A percentile compares a stretch with the other conserved stretches of the same genome.
phyloP scores from a whole-genome alignment of 2,797 vertebrate genomes.

The Gastrophryne carolinensis region DNA sequence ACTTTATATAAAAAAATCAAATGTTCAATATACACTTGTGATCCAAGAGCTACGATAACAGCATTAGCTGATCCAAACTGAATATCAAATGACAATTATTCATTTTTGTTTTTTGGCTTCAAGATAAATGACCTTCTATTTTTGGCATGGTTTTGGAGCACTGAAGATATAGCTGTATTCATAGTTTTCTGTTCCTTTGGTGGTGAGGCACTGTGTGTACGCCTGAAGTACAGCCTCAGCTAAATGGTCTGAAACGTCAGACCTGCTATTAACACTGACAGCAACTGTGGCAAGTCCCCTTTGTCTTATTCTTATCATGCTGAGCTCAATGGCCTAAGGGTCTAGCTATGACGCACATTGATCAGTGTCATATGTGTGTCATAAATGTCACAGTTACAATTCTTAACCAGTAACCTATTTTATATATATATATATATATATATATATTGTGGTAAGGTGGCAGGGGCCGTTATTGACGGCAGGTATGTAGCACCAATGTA shows the following conservation, averaged over 20 bases:
- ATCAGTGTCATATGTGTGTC: slow-evolving; percentile 16
- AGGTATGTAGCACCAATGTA: too few species aligned
- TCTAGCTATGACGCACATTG: slow-evolving; percentile 28
- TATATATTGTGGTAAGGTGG: too few species aligned
- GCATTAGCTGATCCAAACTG: too few species aligned
- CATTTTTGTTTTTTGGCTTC: too few species aligned
- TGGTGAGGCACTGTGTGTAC: slow-evolving; percentile 6
- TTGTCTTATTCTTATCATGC: slow-evolving; percentile 19
- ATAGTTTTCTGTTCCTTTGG: slow-evolving; percentile 2
- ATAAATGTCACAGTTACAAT: slow-evolving; percentile 33
- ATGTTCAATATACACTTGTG: too few species aligned
- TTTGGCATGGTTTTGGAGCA: background rate
- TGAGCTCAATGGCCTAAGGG: slow-evolving; percentile 24
- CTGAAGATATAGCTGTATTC: background rate
- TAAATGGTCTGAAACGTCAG: slow-evolving; percentile 57
- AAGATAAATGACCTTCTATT: background rate
- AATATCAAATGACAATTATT: too few species aligned
- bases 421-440: too few species aligned
- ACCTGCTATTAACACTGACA: slow-evolving; percentile 53
- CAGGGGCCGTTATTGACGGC: too few species aligned
- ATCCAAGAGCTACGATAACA: too few species aligned
- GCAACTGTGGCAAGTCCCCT: slow-evolving; percentile 12
- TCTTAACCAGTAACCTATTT: too few species aligned
- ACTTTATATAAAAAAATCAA: too few species aligned
- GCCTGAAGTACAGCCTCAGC: slow-evolving; percentile 52